phyloP scores from a whole-genome alignment of 2,797 vertebrate genomes.

The Schizopygopsis pylzovi region DNA sequence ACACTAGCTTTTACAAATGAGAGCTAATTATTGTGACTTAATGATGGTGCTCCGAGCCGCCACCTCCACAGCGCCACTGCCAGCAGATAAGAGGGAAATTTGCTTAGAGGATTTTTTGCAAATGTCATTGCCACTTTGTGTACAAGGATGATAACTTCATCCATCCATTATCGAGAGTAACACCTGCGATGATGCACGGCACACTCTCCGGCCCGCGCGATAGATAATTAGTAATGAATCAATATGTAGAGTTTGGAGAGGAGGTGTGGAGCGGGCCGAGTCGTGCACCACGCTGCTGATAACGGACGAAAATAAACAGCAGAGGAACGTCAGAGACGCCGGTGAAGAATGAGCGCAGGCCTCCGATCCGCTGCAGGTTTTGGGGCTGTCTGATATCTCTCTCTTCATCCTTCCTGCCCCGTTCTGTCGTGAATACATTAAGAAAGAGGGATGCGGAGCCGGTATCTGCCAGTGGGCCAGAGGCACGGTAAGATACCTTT shows the following conservation, averaged over 20 bases:
- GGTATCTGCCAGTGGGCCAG: conserved; percentile 62
- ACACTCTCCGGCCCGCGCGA: conserved; percentile 66
- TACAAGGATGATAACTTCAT: conserved; percentile 82
- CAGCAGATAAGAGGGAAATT: conserved; percentile 76
- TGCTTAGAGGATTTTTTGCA: conserved; percentile 83
- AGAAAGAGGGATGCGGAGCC: conserved; percentile 64
- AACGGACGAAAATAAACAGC: conserved; percentile 57
- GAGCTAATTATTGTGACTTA: conserved; percentile 81
- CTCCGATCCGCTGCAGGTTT: conserved; percentile 56
- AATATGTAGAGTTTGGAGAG: conserved; percentile 60
- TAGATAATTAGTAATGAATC: conserved; percentile 74
- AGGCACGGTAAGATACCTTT: conserved; percentile 57
- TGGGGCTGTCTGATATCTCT: conserved; percentile 62
- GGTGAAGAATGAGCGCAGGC: conserved; percentile 56
- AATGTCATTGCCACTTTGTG: conserved; percentile 84
- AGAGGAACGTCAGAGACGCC: conserved; percentile 27
- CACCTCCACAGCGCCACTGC: conserved; percentile 63
- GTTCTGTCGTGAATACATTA: conserved; percentile 63
- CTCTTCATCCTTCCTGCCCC: conserved; percentile 61
- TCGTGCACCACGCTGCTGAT: conserved; percentile 45
- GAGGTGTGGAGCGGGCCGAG: conserved; percentile 40
- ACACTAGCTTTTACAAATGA: conserved; percentile 81
- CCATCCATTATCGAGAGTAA: conserved; percentile 84
- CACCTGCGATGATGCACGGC: conserved; percentile 78
- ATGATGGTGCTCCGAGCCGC: conserved; percentile 76